Base-by-base conservation (phyloP, 1,140 invertebrate species). In the Holcopasites calliopsidis region DNA sequence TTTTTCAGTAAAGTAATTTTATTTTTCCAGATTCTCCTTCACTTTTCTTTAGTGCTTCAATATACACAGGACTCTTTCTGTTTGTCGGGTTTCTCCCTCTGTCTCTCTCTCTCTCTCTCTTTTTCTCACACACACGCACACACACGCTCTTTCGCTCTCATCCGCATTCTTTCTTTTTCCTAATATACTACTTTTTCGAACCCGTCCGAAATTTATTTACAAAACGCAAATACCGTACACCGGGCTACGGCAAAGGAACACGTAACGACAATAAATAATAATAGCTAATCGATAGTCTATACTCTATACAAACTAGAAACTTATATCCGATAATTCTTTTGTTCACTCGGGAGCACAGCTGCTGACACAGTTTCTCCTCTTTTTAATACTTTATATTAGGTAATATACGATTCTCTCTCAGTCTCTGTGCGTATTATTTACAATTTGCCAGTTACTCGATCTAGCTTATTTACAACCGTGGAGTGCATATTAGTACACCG, bases 1-100 rank as follows among this genome's bases (percentile, higher is more conserved):
- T 89, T 88, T 88, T 87, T 88, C 87, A 89, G 77, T 78, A 89
- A 88, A 89, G 86, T 88, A 85, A 85, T 88, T 89, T 89, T 88
- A 88, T 89, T 89, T 88, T 86, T 76, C 76, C 76, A 79, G 85
- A 76, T 69, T 75, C 65, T 77, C 68, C 70, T 74, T 49, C 76
- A 3, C 71, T 42, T 60, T 38, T 26, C 44, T 73, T 42, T 38
- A 13, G 10, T 47, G 47, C 23, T 76, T 38, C 58, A 65, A 76
- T 77, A 69, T 66, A 68, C 47, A 74, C 54, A 61, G 47, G 40
- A 61, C 74, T 79, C 35, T 66, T 21, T 71, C 38, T 31, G 55
- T 47, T 28, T 74, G 16, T 26, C 16, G 23, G n/a, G 23, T 61
- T 16, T 61, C 16, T 42, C 57, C 31, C 57, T 60, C 35, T 60